Evolutionary conservation across 2,888 invertebrate genomes (phyloP).

Genomic region (Dasysyrphus albostriatus): DNA sequence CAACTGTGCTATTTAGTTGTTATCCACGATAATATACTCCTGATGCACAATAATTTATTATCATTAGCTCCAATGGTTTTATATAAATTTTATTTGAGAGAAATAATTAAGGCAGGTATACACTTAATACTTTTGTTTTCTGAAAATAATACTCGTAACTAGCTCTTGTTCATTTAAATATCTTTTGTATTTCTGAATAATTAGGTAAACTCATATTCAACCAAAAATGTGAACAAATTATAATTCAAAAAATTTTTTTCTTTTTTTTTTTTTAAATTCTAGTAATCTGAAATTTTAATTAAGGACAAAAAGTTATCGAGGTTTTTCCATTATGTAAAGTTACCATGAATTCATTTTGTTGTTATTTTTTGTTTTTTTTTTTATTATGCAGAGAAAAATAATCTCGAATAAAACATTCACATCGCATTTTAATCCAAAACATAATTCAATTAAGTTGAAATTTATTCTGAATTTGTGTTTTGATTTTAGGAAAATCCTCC

Average conservation of each 20-base stretch:
- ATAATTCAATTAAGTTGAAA: constrained; percentile 9
- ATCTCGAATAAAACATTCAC: not conserved
- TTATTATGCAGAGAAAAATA: not conserved
- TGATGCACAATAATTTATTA: not conserved
- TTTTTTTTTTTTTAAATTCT: too few relatives aligned
- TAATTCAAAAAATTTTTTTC: too few relatives aligned
- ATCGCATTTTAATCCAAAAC: constrained; percentile 5
- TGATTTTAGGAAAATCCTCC: not conserved
- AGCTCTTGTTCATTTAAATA: too few relatives aligned
- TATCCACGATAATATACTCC: not conserved
- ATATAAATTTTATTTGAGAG: too few relatives aligned
- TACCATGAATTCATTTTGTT: not conserved
- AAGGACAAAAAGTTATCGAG: not conserved
- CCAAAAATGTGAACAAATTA: too few relatives aligned
- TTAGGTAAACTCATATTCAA: too few relatives aligned
- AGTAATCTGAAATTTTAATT: constrained; percentile 7
- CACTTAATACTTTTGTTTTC: too few relatives aligned
- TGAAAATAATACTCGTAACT: too few relatives aligned
- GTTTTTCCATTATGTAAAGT: not conserved
- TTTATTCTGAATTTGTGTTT: constrained; percentile 5
- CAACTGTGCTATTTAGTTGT: not conserved
- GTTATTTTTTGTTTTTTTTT: not conserved
- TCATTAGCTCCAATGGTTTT: not conserved
- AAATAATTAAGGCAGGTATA: too few relatives aligned
- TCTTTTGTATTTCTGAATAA: too few relatives aligned